Percentiles rank a stretch among this genome's conserved stretches.
Evolutionary conservation across 2,113 vertebrate genomes (phyloP).

Genomic region (Brachyhypopomus occidentalis): DNA sequence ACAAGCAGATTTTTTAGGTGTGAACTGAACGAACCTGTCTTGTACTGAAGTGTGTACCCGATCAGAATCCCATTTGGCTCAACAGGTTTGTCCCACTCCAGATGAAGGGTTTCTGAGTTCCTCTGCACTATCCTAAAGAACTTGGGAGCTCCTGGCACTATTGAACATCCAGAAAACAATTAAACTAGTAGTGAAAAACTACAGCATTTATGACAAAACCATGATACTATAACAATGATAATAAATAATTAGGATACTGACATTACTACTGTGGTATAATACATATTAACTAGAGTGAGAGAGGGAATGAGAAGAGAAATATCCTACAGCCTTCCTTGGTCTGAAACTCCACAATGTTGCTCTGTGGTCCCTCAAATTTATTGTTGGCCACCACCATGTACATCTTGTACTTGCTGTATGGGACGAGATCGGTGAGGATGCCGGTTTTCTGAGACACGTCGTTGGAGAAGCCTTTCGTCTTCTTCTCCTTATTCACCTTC

Average conservation of each 20-base stretch:
- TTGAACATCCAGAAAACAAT: conserved; percentile 13
- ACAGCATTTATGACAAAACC: background rate
- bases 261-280: background rate
- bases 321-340: conserved; percentile 91
- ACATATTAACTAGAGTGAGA: background rate
- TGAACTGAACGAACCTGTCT: conserved; percentile 75
- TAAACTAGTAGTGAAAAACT: background rate
- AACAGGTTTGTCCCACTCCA: conserved; percentile 91
- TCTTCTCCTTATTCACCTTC: conserved; percentile 85
- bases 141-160: conserved; percentile 88
- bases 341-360: conserved; percentile 86
- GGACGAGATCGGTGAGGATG: conserved; percentile 83
- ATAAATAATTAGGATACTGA: too few species aligned
- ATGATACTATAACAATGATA: too few species aligned
- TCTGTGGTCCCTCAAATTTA: conserved; percentile 84
- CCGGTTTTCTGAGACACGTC: conserved; percentile 77
- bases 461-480: conserved; percentile 81
- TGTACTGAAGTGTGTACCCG: conserved; percentile 86
- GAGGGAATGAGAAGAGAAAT: background rate
- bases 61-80: conserved; percentile 92
- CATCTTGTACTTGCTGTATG: conserved; percentile 92
- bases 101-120: conserved; percentile 78
- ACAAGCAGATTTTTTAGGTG: background rate
- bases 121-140: conserved; percentile 85
- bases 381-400: conserved; percentile 94